Evolutionary conservation across 1,140 invertebrate genomes (phyloP), one percentile per base, ranked within the genome.

Genomic region (Metopolophium dirhodum): DNA sequence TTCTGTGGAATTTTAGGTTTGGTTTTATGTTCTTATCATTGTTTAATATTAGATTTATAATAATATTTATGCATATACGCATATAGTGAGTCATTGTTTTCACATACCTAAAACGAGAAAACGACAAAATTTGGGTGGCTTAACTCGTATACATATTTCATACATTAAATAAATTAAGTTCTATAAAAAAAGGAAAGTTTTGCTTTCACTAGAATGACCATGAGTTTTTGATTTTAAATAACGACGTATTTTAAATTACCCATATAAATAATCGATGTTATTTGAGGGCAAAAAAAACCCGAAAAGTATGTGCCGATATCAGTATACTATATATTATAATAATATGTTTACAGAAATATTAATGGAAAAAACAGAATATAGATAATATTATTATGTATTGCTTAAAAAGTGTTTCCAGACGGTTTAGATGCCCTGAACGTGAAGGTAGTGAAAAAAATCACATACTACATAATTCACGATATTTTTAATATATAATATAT

Each of bases 291-390:
- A n/a, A 87, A 83, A 45, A 86, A 30, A n/a, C 61, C 61, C 61
- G 4, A 77, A 77, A 77, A n/a, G n/a, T 20, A 77, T 77, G 30
- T 87, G 45, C 26, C 18, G 85, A 87, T 49, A 47, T 47, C 85
- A n/a, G 26, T 87, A 30, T 45, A 47, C 35, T 35, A 45, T 47
- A 87, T 77, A n/a, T 18, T 68, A n/a, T n/a, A 77, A n/a, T n/a
- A 77, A 47, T 30, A 20, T 47, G 14, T 87, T 49, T 86, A 87
- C 14, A 30, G 7, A n/a, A 49, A 87, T n/a, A 87, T 87, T 49
- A 87, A 87, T 87, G 85, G 85, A 87, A 47, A 85, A 87, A 47
- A 85, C 51, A 22, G 51, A 54, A 54, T 54, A 51, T 51, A 51
- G 2, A 41, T 26, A 20, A 86, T 47, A 30, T 47, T 41, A 49